phyloP scores from a whole-genome alignment of 2,113 vertebrate species.

The Cebus imitator region DNA sequence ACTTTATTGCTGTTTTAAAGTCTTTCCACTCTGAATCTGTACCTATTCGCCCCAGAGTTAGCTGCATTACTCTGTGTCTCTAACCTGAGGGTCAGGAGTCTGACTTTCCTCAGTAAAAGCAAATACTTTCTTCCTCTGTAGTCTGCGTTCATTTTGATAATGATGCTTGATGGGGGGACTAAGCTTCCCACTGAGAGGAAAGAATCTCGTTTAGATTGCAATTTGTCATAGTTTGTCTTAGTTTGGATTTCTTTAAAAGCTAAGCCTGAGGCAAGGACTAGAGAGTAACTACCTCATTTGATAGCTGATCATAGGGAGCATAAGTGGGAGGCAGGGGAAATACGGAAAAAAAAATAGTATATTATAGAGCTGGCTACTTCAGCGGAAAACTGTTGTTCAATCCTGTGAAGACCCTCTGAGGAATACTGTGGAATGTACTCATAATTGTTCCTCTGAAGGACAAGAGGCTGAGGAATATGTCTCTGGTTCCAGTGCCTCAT shows the following conservation, averaged over 20 bases:
- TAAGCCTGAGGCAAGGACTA: background rate
- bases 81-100: background rate
- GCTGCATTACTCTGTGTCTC: background rate
- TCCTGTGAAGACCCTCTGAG: background rate
- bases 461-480: background rate
- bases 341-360: background rate
- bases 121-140: background rate
- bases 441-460: background rate
- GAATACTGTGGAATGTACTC: background rate
- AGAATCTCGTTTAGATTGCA: background rate
- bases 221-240: background rate
- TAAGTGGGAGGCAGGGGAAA: background rate
- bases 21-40: background rate
- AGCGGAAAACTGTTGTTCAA: background rate
- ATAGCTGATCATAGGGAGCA: background rate
- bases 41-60: background rate
- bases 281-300: background rate
- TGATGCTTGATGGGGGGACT: background rate
- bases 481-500: background rate
- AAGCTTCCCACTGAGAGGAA: background rate
- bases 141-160: background rate
- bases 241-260: slow-evolving; percentile 7
- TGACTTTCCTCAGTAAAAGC: background rate
- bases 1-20: background rate
- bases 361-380: background rate